Conservation (phyloP, 2,797 vertebrate species). For the Coregonus ussuriensis region DNA sequence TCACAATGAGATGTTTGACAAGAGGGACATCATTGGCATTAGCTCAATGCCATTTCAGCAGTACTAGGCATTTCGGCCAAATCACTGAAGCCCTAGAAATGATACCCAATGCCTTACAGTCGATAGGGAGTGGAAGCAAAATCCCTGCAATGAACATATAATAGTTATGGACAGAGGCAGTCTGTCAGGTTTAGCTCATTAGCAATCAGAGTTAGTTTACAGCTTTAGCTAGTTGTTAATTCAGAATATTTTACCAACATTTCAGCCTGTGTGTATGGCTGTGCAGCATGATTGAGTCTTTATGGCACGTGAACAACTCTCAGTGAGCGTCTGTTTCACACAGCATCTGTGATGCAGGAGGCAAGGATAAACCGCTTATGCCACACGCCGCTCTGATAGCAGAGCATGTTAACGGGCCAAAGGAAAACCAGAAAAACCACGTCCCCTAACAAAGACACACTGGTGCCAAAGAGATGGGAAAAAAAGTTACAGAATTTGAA, state of each 20-base stretch:
- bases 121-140: neutral
- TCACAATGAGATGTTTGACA: neutral
- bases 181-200: neutral
- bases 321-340: constrained; percentile 39
- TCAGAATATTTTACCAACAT: neutral
- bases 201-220: neutral
- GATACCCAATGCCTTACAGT: neutral
- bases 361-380: constrained; percentile 40
- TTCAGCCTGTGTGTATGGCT: neutral
- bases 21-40: neutral
- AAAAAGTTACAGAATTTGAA: constrained; percentile 13
- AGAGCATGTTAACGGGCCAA: constrained; percentile 25
- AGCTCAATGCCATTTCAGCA: no score
- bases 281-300: constrained; percentile 46
- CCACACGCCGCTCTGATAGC: constrained; percentile 25
- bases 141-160: neutral
- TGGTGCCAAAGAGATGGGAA: constrained; percentile 23
- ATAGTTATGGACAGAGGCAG: neutral
- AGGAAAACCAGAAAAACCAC: constrained; percentile 12
- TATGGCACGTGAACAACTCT: constrained; percentile 28
- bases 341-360: constrained; percentile 44
- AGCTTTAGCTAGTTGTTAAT: neutral
- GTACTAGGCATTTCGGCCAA: no score
- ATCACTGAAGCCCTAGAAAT: neutral
- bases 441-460: constrained; percentile 23